Evolutionary conservation across 1,140 invertebrate species (phyloP).

Genomic region (Chrysopa pallens): DNA sequence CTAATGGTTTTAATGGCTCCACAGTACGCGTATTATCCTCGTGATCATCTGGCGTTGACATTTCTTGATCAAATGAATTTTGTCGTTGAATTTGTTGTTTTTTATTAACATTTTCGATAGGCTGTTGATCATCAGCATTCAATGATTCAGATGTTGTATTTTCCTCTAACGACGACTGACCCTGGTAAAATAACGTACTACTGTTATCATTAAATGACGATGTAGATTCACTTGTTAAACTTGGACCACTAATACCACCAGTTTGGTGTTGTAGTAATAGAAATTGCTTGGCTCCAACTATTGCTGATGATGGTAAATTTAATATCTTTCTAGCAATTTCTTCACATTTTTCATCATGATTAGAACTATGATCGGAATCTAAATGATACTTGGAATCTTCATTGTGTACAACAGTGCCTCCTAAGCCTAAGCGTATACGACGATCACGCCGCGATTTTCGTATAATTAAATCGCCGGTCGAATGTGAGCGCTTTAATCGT

Average conservation of each 20-base stretch:
- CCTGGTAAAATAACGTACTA: constrained; percentile 12
- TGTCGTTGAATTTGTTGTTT: neutral
- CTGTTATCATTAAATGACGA: neutral
- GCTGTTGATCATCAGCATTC: constrained; percentile 21
- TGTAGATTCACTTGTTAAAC: no score
- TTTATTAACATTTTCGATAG: neutral
- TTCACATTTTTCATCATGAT: constrained; percentile 28
- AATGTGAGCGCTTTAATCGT: constrained; percentile 25
- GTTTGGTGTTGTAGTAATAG: constrained; percentile 13
- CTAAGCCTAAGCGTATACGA: constrained; percentile 11
- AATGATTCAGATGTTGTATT: constrained; percentile 27
- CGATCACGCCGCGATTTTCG: constrained; percentile 13
- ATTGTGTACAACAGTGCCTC: constrained; percentile 2
- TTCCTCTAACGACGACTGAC: constrained; percentile 25
- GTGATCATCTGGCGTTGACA: neutral
- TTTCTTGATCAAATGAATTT: neutral
- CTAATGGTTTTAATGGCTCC: neutral
- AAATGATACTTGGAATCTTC: constrained; percentile 24
- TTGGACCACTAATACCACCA: constrained; percentile 14
- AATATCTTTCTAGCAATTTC: constrained; percentile 20
- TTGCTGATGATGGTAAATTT: constrained; percentile 14
- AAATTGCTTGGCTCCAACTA: constrained; percentile 17
- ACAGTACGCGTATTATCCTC: neutral
- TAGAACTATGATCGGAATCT: constrained; percentile 29
- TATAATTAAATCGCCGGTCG: constrained; percentile 27